These are phyloP conservation scores for Mycalesis mineus DNA, from an alignment of 2,888 invertebrate species.

Conservation along the genomic window DNA sequence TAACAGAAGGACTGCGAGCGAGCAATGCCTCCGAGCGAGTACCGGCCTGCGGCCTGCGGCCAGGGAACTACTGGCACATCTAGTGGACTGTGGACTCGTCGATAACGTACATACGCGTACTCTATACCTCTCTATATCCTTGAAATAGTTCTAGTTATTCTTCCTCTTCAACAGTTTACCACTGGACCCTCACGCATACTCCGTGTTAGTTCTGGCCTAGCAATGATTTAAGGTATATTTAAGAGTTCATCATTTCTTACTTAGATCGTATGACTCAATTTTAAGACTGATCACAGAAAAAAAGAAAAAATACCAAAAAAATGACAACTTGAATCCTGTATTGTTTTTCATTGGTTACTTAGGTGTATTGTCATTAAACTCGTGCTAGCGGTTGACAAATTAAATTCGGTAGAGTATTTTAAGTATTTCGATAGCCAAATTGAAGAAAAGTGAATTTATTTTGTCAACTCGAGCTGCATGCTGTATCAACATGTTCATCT, in stretches of 20 bases:
- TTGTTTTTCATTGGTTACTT: conserved; percentile 51
- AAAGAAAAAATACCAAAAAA: conserved; percentile 46
- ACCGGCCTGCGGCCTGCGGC: no score
- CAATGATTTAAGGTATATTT: conserved; percentile 58
- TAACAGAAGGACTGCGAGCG: conserved; percentile 32
- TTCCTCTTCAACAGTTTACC: conserved; percentile 41
- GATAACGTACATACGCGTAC: conserved; percentile 36
- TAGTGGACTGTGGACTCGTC: conserved; percentile 44
- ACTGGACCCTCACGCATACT: conserved; percentile 39
- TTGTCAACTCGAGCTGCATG: conserved; percentile 43
- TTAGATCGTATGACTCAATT: conserved; percentile 78
- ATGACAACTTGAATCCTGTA: conserved; percentile 39
- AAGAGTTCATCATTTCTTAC: conserved; percentile 73
- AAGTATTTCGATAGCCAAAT: conserved; percentile 61
- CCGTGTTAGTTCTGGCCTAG: conserved; percentile 70
- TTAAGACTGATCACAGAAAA: conserved; percentile 78
- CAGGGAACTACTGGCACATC: conserved; percentile 23
- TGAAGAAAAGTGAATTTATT: conserved; percentile 39
- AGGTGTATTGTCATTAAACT: conserved; percentile 41
- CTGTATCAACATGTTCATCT: conserved; percentile 48
- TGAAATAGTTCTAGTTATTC: conserved; percentile 41
- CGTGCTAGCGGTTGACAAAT: conserved; percentile 41
- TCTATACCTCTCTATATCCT: conserved; percentile 43
- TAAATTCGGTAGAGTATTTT: conserved; percentile 43
- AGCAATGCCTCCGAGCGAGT: conserved; percentile 18